These are phyloP conservation scores for Cairina moschata DNA, from an alignment of 2,113 vertebrate genomes.

Conservation along the genomic window DNA sequence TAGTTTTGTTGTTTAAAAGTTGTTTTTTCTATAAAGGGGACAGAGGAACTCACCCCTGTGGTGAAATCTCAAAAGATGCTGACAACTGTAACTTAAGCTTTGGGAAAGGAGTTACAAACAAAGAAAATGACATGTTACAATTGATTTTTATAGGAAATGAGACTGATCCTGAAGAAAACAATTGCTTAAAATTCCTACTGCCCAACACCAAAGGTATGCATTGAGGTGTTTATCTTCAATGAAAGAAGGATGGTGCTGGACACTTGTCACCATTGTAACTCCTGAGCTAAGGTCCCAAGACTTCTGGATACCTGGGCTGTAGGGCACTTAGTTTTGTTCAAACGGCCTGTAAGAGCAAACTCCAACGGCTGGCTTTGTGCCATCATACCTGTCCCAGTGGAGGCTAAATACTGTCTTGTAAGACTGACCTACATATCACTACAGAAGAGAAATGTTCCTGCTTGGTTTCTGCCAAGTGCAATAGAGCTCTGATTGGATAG, in stretches of 20 bases:
- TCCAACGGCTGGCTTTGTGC: background rate
- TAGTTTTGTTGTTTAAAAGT: background rate
- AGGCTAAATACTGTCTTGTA: slow-evolving; percentile 28
- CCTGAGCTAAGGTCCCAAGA: background rate
- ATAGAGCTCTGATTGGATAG: slow-evolving; percentile 52
- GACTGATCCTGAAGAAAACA: background rate
- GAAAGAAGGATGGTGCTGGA: background rate
- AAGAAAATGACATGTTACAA: background rate
- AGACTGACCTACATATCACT: slow-evolving; percentile 69
- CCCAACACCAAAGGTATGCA: background rate
- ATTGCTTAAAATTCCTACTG: background rate
- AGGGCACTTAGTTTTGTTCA: background rate
- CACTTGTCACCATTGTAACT: background rate
- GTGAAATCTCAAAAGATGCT: background rate
- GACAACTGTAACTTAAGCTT: background rate
- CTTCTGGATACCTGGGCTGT: background rate
- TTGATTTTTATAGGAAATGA: background rate
- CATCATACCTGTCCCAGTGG: slow-evolving; percentile 34
- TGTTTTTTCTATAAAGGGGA: background rate
- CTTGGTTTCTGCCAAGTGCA: slow-evolving; percentile 48
- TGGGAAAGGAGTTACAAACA: background rate
- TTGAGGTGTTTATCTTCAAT: background rate
- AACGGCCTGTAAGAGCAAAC: background rate
- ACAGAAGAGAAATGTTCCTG: slow-evolving; percentile 43
- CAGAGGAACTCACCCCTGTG: background rate